A percentile compares a stretch with the other conserved stretches of the same genome.
Evolutionary conservation across 2,113 vertebrate genomes (phyloP).

Genomic region (Motacilla tschutschensis): DNA sequence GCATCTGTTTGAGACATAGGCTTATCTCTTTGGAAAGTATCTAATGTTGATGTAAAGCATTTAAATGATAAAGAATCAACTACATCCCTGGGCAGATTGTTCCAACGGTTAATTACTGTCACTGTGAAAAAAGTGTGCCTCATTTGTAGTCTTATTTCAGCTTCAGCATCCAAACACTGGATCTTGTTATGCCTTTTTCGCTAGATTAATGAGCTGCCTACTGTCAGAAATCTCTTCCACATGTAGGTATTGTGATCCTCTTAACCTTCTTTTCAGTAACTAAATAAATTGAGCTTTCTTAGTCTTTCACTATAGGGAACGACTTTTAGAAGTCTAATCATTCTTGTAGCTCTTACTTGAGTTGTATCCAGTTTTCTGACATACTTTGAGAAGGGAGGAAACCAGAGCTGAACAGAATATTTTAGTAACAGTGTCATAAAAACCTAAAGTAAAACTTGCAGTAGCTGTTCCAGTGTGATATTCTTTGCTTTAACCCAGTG

Average conservation of each 20-base stretch:
- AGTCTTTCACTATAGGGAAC: constrained; percentile 42
- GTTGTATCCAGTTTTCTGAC: constrained; percentile 20
- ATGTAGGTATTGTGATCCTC: constrained; percentile 62
- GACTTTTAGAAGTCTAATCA: constrained; percentile 57
- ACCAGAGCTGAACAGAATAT: background rate
- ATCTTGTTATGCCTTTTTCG: constrained; percentile 51
- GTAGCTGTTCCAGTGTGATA: background rate
- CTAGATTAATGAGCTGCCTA: constrained; percentile 66
- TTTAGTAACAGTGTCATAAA: background rate
- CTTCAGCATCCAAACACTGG: constrained; percentile 42
- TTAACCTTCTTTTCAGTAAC: constrained; percentile 61
- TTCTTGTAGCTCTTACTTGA: constrained; percentile 32
- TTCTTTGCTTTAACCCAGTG: background rate
- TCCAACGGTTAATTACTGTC: constrained; percentile 49
- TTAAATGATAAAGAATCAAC: constrained; percentile 58
- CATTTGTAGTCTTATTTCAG: constrained; percentile 48
- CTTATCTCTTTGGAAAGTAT: constrained; percentile 42
- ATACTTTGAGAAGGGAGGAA: background rate
- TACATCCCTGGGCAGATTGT: constrained; percentile 31
- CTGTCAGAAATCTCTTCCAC: constrained; percentile 66
- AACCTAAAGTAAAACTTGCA: background rate
- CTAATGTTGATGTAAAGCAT: constrained; percentile 40
- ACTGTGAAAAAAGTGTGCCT: constrained; percentile 30
- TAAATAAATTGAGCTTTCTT: constrained; percentile 61
- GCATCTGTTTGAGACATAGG: background rate